Evolutionary conservation across 2,888 invertebrate species (phyloP), one percentile per base, ranked within the genome.

Genomic region (Malachius bipustulatus): DNA sequence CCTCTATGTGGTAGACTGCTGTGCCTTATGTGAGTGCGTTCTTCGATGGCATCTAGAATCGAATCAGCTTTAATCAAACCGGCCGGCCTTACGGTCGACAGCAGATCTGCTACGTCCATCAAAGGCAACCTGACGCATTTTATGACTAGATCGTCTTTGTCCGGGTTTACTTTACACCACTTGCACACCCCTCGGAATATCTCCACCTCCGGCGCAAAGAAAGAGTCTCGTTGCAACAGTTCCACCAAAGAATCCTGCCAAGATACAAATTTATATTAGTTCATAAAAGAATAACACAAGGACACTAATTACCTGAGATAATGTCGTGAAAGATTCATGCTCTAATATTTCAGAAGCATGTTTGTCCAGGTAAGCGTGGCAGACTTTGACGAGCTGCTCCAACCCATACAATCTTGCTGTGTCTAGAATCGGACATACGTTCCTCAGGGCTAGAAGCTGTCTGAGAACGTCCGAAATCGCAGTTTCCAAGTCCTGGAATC

Each of bases 381-480:
- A 96, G 37, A 88, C 87, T 57, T 79, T 70, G 50, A 74, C 73
- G 32, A 80, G 56, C 8, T 73, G 72, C 14, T 74, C 70, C 42
- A 80, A 60, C 13, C 77, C 76, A 45, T 79, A 80, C 19, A 80
- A 59, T 62, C 82, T 75, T 9, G 96, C 91, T 1, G 91, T 84
- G 58, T 96, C 94, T 48, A 91, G 78, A 48, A 98, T 87, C n/a
- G 84, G 74, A 63, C 94, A 96, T 1, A 94, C 89, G 64, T 96
- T 98, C 51, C 78, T 71, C 34, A 87, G 70, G 34, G 82, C 83
- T 37, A 98, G 69, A 52, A 88, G 79, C 56, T 89, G 85, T 44
- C 85, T 77, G 47, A 98, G 67, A 63, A 93, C 93, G 52, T 94
- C 89, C 0, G 93, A 93, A 47, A 98, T 85, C 15, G 93, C 80